A percentile compares a stretch with the other conserved stretches of the same genome.
phyloP scores from a whole-genome alignment of 2,797 vertebrate species.

The Melanotaenia pygmaea region DNA sequence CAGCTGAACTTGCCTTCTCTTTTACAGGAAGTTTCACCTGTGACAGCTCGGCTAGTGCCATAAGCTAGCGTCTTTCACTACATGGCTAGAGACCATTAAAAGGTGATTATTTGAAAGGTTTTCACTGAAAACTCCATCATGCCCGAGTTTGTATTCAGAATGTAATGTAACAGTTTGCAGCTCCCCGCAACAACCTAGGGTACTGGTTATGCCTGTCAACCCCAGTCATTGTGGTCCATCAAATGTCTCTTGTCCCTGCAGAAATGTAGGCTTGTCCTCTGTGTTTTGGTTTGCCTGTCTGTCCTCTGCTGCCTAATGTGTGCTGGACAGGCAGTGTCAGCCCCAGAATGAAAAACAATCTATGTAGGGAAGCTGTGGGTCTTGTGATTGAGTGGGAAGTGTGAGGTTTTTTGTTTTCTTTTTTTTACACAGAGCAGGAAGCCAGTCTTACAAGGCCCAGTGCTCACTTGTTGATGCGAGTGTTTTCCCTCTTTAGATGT shows the following conservation, averaged over 20 bases:
- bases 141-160: constrained; percentile 43
- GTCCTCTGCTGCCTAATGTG: constrained; percentile 46
- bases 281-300: constrained; percentile 52
- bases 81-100: constrained; percentile 60
- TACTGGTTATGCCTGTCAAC: constrained; percentile 60
- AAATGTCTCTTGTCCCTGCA: constrained; percentile 62
- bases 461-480: constrained; percentile 47
- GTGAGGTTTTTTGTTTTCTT: constrained; percentile 7
- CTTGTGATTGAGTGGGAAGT: constrained; percentile 65
- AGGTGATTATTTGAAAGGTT: constrained; percentile 57
- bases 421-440: constrained; percentile 53
- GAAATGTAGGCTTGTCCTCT: constrained; percentile 53
- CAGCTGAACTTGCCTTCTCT: constrained; percentile 26
- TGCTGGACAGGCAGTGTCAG: constrained; percentile 24
- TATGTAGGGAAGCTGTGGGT: constrained; percentile 26
- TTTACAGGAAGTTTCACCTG: constrained; percentile 56
- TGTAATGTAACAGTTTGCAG: constrained; percentile 25
- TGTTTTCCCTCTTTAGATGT: constrained; percentile 60
- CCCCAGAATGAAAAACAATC: constrained; percentile 47
- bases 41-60: constrained; percentile 49
- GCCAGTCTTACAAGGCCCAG: constrained; percentile 33
- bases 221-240: constrained; percentile 42
- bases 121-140: constrained; percentile 37
- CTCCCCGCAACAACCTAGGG: constrained; percentile 32
- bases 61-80: constrained; percentile 38